phyloP scores from a whole-genome alignment of 2,113 vertebrate species.

The Diadophis punctatus region DNA sequence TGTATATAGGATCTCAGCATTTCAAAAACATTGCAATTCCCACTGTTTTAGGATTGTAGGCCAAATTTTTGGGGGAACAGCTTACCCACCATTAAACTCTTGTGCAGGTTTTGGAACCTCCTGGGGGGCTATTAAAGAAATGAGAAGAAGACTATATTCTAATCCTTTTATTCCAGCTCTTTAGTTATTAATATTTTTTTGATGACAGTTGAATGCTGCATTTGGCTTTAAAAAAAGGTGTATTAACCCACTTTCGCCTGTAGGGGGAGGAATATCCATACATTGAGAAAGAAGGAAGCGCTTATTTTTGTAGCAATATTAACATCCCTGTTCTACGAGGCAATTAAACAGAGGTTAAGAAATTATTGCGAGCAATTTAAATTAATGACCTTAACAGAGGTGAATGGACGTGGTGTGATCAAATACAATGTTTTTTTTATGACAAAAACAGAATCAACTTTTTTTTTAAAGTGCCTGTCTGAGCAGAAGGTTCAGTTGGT shows the following conservation, averaged over 20 bases:
- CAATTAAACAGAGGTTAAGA: conserved; percentile 22
- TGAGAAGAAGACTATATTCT: background rate
- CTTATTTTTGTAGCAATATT: background rate
- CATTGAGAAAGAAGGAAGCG: background rate
- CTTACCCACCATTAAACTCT: background rate
- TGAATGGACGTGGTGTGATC: conserved; percentile 3
- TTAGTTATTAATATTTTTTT: background rate
- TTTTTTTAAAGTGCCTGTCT: background rate
- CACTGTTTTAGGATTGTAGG: background rate
- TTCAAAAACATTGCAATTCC: background rate
- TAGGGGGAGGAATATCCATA: conserved; percentile 4
- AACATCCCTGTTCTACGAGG: background rate
- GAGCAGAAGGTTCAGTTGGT: background rate
- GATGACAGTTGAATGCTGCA: background rate
- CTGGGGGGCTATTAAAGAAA: background rate
- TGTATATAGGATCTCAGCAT: too few species aligned
- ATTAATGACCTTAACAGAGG: conserved; percentile 30
- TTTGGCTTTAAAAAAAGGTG: background rate
- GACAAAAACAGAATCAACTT: background rate
- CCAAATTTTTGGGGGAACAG: too few species aligned
- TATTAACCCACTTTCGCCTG: background rate
- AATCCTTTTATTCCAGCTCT: background rate
- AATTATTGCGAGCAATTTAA: conserved; percentile 25
- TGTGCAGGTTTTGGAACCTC: background rate
- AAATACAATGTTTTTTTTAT: background rate